Percentiles rank a stretch among this genome's conserved stretches.
Evolutionary conservation across 1,140 invertebrate species (phyloP).

Genomic region (Lethrus apterus): DNA sequence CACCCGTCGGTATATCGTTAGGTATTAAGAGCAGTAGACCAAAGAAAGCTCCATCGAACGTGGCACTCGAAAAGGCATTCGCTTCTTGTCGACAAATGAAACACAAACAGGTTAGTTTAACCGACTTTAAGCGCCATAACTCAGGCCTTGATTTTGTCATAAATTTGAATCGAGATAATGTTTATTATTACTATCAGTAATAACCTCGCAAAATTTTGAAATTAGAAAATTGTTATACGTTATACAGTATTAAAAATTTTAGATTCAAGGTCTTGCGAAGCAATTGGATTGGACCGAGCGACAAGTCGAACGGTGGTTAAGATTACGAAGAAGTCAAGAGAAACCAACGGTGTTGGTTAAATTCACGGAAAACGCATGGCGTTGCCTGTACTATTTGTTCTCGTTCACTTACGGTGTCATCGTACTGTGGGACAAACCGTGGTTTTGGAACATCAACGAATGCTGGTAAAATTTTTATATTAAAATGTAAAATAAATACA

Average conservation of each 20-base stretch:
- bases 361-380: slow-evolving; percentile 88
- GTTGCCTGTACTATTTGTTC: slow-evolving; percentile 78
- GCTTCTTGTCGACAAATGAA: slow-evolving; percentile 53
- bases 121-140: not conserved
- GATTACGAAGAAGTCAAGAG: slow-evolving; percentile 70
- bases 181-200: too few relatives aligned
- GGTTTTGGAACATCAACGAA: slow-evolving; percentile 86
- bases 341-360: slow-evolving; percentile 84
- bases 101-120: slow-evolving; percentile 59
- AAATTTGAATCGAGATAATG: too few relatives aligned
- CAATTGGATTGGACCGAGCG: slow-evolving; percentile 81
- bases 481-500: too few relatives aligned
- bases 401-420: slow-evolving; percentile 74
- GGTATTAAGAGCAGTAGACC: slow-evolving; percentile 69
- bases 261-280: slow-evolving; percentile 72
- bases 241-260: slow-evolving; percentile 25
- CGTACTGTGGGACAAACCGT: slow-evolving; percentile 86
- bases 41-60: slow-evolving; percentile 64
- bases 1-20: slow-evolving; percentile 65
- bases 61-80: slow-evolving; percentile 67
- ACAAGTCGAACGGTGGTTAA: slow-evolving; percentile 80
- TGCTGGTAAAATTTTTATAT: too few relatives aligned
- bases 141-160: too few relatives aligned
- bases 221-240: not conserved
- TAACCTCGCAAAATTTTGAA: too few relatives aligned